Base-by-base conservation (phyloP, 2,888 invertebrate genomes). In the Phengaris arion region DNA sequence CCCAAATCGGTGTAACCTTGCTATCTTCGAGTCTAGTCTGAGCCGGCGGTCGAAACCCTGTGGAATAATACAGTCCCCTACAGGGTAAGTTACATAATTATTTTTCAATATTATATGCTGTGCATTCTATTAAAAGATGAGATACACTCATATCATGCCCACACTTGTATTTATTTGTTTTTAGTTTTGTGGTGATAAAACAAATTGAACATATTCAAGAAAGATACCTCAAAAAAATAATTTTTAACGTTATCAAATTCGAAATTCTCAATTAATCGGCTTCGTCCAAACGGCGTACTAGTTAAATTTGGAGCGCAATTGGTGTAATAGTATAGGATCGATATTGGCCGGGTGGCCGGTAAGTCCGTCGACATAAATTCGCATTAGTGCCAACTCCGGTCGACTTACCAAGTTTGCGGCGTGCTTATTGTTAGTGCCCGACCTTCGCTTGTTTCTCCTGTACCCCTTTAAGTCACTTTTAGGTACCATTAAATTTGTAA, bases 341-440 rank as follows among this genome's bases (percentile, higher is more conserved):
- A 90, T 90, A 89, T 85, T 84, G 86, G 82, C 77, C 80, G 83
- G 83, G 83, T 83, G 83, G 84, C 83, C 80, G 81, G 83, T 83
- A 82, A 86, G 90, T 90, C 89, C 89, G 86, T 89, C 86, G 92
- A 92, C 91, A 91, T 93, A 92, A 93, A 93, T 92, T 89, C 88
- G 91, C 86, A 93, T 93, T 92, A 93, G 88, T 90, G 93, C 91
- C 92, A 90, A 88, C 91, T 91, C 88, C 88, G 89, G 90, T 89
- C 92, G 91, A 89, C 90, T 93, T 92, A 91, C 92, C 91, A 87
- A 86, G 88, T 86, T 87, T 87, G 87, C 86, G 83, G 81, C 85
- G 86, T 88, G 89, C 91, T 91, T 91, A 92, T 89, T 89, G 89
- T 87, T 74, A 55, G 77, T 76, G 76, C 74, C 74, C 72, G 76